phyloP scores from a whole-genome alignment of 2,797 vertebrate species.

The Halcyon leucocephala region DNA sequence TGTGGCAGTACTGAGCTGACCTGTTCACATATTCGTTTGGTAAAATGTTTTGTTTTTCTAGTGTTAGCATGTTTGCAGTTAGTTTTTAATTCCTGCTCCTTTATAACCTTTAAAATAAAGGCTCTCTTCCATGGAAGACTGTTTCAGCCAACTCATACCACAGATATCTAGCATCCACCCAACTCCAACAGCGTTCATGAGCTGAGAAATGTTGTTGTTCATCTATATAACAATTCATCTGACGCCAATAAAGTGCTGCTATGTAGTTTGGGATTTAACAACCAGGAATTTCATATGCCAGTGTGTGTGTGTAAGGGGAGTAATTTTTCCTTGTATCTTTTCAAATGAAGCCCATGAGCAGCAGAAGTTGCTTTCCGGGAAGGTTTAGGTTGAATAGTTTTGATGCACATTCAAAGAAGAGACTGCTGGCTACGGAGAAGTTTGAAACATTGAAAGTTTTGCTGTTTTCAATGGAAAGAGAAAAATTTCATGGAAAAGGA shows the following conservation, averaged over 20 bases:
- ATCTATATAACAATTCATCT: background rate
- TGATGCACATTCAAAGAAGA: background rate
- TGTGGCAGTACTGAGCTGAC: background rate
- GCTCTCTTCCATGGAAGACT: background rate
- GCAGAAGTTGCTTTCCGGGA: background rate
- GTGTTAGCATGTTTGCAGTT: fast-evolving
- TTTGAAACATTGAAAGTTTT: background rate
- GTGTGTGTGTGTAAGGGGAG: background rate
- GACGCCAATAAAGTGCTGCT: background rate
- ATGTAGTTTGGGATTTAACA: background rate
- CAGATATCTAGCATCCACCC: slow-evolving; percentile 4
- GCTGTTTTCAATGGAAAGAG: background rate
- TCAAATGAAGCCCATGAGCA: background rate
- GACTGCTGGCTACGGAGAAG: background rate
- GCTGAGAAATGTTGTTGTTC: slow-evolving; percentile 1
- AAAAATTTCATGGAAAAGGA: background rate
- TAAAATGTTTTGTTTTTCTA: background rate
- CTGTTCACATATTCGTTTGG: background rate
- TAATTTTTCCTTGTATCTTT: background rate
- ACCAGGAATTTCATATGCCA: background rate
- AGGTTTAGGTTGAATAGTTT: background rate
- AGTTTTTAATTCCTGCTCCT: slow-evolving; percentile 11
- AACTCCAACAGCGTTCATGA: slow-evolving; percentile 14
- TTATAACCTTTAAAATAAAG: slow-evolving; percentile 39
- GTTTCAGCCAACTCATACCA: slow-evolving; percentile 13